Evolutionary conservation across 2,888 invertebrate species (phyloP), one percentile per base, ranked within the genome.

Genomic region (Teinopalpus imperialis): DNA sequence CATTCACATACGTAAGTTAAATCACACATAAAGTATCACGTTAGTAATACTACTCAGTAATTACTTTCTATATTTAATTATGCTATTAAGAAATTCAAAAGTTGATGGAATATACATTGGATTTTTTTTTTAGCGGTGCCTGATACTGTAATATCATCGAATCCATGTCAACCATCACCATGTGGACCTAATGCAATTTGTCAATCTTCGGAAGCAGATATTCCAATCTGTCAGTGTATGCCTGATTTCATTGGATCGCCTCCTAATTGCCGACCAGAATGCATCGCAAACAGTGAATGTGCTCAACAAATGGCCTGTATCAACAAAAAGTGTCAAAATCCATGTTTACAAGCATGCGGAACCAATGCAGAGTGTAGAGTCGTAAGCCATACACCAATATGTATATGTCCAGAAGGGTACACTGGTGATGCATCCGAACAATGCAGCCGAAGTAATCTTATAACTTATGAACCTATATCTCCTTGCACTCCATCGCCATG

Each of bases 241-340:
- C 81, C 90, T 2, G 90, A 91, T 39, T 94, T 90, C 68, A 89
- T 91, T 34, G 94, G 94, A 32, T 83, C 91, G 36, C 94, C 94
- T 13, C 94, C 94, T 0, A 91, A 91, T 63, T 94, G 94, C 62
- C 90, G 92, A 37, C 94, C 94, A 5, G 94, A 94, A 82, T 95
- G 95, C 66, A 81, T 93, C 26, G 85, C 92, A 1, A 94, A 94
- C 65, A 91, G 92, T 48, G 94, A 94, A 79, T 95, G 95, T 64
- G 63, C 91, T 1, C 86, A 90, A 31, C 90, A 92, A 61, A 75
- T 90, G 67, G 94, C 94, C 30, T 96, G 95, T 68, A 91, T 93
- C 23, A 94, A 93, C 69, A 92, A 91, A 67, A 94, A 93, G 78
- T 95, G 95, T 73, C 90, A 90, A 66, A 93, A 95, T 70, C 95